Evolutionary conservation across 1,140 invertebrate species (phyloP), one percentile per base, ranked within the genome.

Genomic region (Zophobas morio): DNA sequence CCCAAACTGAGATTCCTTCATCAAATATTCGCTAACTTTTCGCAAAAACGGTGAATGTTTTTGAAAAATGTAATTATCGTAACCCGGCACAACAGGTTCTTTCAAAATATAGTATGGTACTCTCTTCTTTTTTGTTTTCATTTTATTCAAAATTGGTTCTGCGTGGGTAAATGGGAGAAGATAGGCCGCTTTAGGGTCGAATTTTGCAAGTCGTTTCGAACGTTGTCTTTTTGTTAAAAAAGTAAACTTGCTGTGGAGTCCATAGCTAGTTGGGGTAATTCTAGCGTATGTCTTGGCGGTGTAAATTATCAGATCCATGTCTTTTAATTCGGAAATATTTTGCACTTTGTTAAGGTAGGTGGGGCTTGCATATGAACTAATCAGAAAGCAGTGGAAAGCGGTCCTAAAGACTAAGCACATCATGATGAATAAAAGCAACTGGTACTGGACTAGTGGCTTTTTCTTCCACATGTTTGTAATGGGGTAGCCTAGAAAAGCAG

Each of bases 31-130:
- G 32, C 56, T 70, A 39, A 76, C 20, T 40, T 53, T 70, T 1
- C 20, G 34, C 32, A 76, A 35, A 53, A 37, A 76, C 20, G 63
- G 63, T 4, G 75, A 76, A 6, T 76, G 36, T 54, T 76, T 76
- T 40, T 53, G 63, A 35, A 76, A 51, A 49, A 49, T 70, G 47
- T 70, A 76, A 54, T 40, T 60, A 57, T 70, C 51, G 32, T 71
- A 36, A 8, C 75, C 75, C 35, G 75, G 75, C 32, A 76, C 36
- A 8, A 76, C 3, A 0, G 46, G 39, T 40, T 76, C 75, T 33
- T 53, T 32, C 8, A 76, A 35, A 53, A 76, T 54, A 4, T 76
- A 51, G 40, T 76, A 76, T 1, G 75, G 75, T 1, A 70, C 49
- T 0, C 32, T 53, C 4, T 71, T 37, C 8, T 36, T 54, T 5